Evolutionary conservation across 2,797 vertebrate genomes (phyloP).

Genomic region (Leuciscus waleckii): DNA sequence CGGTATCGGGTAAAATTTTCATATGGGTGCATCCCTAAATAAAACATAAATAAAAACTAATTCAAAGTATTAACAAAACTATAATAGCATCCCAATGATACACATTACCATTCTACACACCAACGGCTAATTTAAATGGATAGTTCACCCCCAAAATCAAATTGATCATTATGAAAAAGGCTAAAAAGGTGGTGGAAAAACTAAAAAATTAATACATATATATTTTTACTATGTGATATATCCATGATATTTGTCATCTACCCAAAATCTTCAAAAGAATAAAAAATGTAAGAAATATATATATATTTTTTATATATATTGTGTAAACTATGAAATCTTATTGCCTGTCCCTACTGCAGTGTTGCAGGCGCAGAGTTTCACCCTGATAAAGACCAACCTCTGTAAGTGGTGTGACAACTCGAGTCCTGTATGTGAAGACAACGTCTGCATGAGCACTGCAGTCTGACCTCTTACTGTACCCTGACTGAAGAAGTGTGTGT

Average conservation of each 20-base stretch:
- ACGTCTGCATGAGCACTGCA: constrained; percentile 86
- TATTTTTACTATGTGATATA: not conserved
- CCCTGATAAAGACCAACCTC: constrained; percentile 82
- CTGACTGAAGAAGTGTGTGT: constrained; percentile 85
- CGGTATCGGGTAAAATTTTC: too few species aligned
- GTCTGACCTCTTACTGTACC: constrained; percentile 84
- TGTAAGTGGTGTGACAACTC: constrained; percentile 89
- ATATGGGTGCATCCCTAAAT: too few species aligned
- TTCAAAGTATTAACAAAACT: not conserved
- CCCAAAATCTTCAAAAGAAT: not conserved
- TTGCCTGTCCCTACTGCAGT: constrained; percentile 67
- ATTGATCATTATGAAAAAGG: not conserved
- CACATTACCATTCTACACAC: not conserved
- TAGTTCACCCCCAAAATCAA: not conserved
- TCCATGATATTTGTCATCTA: not conserved
- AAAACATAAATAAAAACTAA: not conserved
- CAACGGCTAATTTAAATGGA: not conserved
- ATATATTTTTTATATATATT: not conserved
- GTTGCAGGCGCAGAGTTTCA: constrained; percentile 67
- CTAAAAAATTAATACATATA: not conserved
- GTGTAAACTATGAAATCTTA: not conserved
- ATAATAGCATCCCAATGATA: not conserved
- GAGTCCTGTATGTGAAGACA: constrained; percentile 78
- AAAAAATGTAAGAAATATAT: too few species aligned
- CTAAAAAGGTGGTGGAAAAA: not conserved